Evolutionary conservation across 2,888 invertebrate genomes (phyloP).

Genomic region (Liodrosophila aerea): DNA sequence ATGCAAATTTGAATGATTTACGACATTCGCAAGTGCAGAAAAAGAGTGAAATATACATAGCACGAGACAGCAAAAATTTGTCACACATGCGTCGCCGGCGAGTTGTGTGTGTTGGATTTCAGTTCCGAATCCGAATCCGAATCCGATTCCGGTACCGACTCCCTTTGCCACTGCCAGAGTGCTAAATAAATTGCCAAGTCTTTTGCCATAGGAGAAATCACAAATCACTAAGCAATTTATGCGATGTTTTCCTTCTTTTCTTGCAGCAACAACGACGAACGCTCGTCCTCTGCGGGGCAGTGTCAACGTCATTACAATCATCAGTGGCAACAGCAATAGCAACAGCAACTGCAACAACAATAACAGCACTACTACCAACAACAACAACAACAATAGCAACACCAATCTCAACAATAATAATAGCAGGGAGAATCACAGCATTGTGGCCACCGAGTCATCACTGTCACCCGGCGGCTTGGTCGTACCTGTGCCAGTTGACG

Average conservation of each 20-base stretch:
- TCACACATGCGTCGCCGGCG: constrained; percentile 38
- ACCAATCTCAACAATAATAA: constrained; percentile 24
- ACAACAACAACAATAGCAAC: constrained; percentile 19
- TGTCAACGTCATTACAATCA: constrained; percentile 54
- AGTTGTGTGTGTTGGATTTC: constrained; percentile 13
- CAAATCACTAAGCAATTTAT: constrained; percentile 27
- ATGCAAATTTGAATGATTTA: constrained; percentile 60
- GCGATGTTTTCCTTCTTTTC: constrained; percentile 1
- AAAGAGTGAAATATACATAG: constrained; percentile 18
- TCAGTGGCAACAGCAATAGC: constrained; percentile 29
- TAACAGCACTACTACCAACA: constrained; percentile 27
- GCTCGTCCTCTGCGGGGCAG: constrained; percentile 19
- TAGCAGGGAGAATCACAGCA: constrained; percentile 25
- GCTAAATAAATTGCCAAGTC: neutral
- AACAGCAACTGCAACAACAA: constrained; percentile 28
- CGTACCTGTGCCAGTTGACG: constrained; percentile 1
- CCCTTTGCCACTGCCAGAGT: no score
- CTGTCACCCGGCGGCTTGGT: constrained; percentile 1
- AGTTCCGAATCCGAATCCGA: constrained; percentile 1
- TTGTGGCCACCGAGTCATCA: constrained; percentile 14
- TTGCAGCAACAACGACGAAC: constrained; percentile 37
- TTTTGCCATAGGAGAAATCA: constrained; percentile 12
- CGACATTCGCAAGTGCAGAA: constrained; percentile 33
- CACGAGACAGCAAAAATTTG: constrained; percentile 46
- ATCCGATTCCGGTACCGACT: neutral